Evolutionary conservation across 2,888 invertebrate species (phyloP).

Genomic region (Danaus chrysippus): DNA sequence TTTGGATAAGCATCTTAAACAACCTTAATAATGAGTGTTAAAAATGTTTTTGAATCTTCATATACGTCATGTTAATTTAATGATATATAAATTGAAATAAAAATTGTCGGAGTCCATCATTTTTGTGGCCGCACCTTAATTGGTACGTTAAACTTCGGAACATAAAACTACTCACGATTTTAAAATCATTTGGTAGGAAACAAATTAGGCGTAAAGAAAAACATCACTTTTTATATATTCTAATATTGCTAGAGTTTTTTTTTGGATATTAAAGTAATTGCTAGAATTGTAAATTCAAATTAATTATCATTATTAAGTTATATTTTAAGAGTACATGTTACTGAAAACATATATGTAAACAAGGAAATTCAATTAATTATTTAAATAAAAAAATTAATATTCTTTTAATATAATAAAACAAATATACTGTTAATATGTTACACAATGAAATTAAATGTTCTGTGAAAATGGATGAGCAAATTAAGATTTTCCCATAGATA

Average conservation of each 20-base stretch:
- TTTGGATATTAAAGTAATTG: slow-evolving; percentile 29
- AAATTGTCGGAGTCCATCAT: slow-evolving; percentile 6
- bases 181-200: slow-evolving; percentile 43
- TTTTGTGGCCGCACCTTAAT: slow-evolving; percentile 14
- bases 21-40: too few relatives aligned
- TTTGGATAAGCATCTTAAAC: too few relatives aligned
- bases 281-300: slow-evolving; percentile 17
- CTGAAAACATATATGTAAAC: too few relatives aligned
- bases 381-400: too few relatives aligned
- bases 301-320: too few relatives aligned
- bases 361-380: too few relatives aligned
- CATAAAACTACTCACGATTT: slow-evolving; percentile 39
- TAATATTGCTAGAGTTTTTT: slow-evolving; percentile 35
- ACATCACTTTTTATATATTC: slow-evolving; percentile 22
- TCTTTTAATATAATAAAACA: too few relatives aligned
- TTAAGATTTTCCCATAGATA: slow-evolving; percentile 26
- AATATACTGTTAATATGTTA: neutral
- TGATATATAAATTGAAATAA: neutral
- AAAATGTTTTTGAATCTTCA: too few relatives aligned
- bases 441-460: slow-evolving; percentile 10
- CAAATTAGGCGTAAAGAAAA: slow-evolving; percentile 34
- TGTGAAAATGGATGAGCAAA: neutral
- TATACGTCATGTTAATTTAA: too few relatives aligned
- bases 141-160: slow-evolving; percentile 20
- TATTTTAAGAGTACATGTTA: too few relatives aligned